Base-by-base conservation (phyloP, 2,888 invertebrate species). In the Geophilus truncorum region DNA sequence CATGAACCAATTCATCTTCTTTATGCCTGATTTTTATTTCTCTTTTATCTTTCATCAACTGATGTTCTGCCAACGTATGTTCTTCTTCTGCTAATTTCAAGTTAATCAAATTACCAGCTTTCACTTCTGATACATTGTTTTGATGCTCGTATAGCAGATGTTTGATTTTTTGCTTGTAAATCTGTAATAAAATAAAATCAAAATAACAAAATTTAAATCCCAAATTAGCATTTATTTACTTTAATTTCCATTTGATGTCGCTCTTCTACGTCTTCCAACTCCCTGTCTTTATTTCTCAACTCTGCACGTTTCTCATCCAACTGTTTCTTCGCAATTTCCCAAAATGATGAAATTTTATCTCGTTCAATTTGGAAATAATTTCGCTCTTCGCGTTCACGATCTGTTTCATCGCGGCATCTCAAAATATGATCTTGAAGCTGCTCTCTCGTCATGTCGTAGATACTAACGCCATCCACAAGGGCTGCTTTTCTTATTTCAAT, bases 291-390 rank as follows among this genome's bases (percentile, higher is more conserved):
- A 85, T 93, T 92, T 84, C 93, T 90, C 0, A 89, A 84, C 81
- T 88, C 87, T 5, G 94, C 93, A 85, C 92, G 92, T 12, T 91
- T 91, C 88, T 96, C 94, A 85, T 96, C 95, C 62, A 97, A 88
- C 86, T 97, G 95, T 84, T 93, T 92, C 83, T 94, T 91, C 0
- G 96, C 94, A 80, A 97, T 96, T 88, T 97, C 97, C 97, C 97
- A 98, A 86, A 96, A 97, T 3, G 95, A 95, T 84, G 95, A 91
- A 18, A 97, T 90, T 88, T 97, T 97, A 87, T 97, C 97, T 84
- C 97, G 90, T 88, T 98, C 98, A 84, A 97, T 87, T 88, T 97
- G 97, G 85, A 96, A 97, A 87, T 93, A 97, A 87, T 97, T 97
- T 80, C 98, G 89, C 87, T 98, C 97, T 87, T 97, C 97, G 84